A percentile compares a stretch with the other conserved stretches of the same genome.
These are phyloP conservation scores for Chironex yamaguchii DNA, from an alignment of 30 jellyfish, hydroid and myxozoan species.

Conservation along the genomic window DNA sequence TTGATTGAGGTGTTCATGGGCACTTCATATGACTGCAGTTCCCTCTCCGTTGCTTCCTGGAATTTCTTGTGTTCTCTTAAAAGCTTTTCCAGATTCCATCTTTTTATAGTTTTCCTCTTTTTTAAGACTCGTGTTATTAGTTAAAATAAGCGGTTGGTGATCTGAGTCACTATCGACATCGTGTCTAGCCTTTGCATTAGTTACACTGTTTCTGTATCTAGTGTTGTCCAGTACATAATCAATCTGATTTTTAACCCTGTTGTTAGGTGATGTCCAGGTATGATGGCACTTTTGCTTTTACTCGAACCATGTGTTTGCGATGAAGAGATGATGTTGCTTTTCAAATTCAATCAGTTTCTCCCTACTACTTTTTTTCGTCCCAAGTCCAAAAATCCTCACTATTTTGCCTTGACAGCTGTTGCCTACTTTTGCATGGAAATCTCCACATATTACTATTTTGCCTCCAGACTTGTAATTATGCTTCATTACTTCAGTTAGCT, in stretches of 20 bases:
- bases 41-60: no score
- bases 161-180: conserved; percentile 29
- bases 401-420: neutral
- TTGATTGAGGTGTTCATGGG: neutral
- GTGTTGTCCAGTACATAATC: neutral
- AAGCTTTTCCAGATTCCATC: conserved; percentile 6
- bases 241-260: conserved; percentile 6
- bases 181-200: conserved; percentile 17
- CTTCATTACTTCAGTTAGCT: no score
- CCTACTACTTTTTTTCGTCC: neutral
- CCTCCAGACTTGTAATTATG: no score
- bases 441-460: no score
- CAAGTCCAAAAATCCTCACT: conserved; percentile 5
- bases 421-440: conserved; percentile 22
- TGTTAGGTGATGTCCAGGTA: conserved; percentile 21
- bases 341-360: conserved; percentile 15
- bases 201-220: conserved; percentile 16
- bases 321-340: neutral
- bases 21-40: no score
- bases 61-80: neutral
- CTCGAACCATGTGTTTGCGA: conserved; percentile 35
- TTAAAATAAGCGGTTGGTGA: conserved; percentile 10
- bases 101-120: neutral
- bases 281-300: neutral
- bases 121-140: conserved; percentile 3